phyloP scores from a whole-genome alignment of 2,888 invertebrate species.

The Pollenia griseotomentosa region DNA sequence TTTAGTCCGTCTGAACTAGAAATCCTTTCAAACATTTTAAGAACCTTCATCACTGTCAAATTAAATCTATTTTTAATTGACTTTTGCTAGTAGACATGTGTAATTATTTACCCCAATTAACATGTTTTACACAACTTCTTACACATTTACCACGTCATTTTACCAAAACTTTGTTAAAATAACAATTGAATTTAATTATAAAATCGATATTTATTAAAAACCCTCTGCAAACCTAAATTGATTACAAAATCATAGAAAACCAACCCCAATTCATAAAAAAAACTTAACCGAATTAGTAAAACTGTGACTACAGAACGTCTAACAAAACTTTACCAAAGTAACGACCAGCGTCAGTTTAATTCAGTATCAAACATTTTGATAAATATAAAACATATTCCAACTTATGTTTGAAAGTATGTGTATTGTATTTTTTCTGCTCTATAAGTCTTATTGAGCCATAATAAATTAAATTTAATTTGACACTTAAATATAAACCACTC shows the following conservation, averaged over 20 bases:
- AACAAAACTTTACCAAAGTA: constrained; percentile 28
- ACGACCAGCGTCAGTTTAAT: constrained; percentile 58
- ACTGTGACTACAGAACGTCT: background rate
- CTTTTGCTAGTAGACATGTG: too few relatives aligned
- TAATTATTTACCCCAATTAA: background rate
- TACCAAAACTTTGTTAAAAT: too few relatives aligned
- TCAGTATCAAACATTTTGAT: constrained; percentile 35
- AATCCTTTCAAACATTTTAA: too few relatives aligned
- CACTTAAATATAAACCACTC: constrained; percentile 66
- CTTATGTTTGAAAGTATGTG: background rate
- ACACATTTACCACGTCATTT: constrained; percentile 3
- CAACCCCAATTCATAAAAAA: background rate
- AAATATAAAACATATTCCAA: constrained; percentile 15
- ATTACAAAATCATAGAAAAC: constrained; percentile 8
- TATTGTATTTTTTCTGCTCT: constrained; percentile 31
- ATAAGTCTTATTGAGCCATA: constrained; percentile 65
- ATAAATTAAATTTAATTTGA: constrained; percentile 71
- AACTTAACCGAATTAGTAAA: background rate
- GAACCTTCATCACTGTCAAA: background rate
- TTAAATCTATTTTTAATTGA: background rate
- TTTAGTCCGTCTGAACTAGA: too few relatives aligned
- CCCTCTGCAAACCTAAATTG: background rate
- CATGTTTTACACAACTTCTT: background rate
- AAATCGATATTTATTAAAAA: constrained; percentile 34
- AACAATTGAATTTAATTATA: constrained; percentile 20